Conservation (phyloP, 1,140 invertebrate species). For the Tenebrio molitor region DNA sequence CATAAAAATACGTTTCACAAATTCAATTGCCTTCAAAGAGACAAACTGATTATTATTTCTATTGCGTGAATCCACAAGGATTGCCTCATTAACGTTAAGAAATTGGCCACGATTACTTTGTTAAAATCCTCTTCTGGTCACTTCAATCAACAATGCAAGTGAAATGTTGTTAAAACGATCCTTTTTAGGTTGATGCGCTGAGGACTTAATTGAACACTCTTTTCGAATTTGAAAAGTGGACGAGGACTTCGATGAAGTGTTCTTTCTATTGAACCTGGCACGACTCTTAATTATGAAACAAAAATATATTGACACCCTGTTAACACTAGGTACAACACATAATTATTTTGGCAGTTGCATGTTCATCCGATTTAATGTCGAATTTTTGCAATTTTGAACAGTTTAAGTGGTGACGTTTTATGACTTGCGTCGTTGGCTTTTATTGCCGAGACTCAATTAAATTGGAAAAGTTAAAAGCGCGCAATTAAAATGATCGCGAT, state of each 20-base stretch:
- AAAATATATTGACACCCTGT: slow-evolving; percentile 35
- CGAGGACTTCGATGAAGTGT: not conserved
- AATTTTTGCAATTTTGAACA: not conserved
- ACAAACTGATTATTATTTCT: no score
- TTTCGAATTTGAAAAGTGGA: slow-evolving; percentile 4
- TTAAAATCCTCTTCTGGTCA: no score
- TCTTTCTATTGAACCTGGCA: not conserved
- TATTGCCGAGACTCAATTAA: slow-evolving; percentile 13
- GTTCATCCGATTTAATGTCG: slow-evolving; percentile 17
- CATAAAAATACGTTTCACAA: no score
- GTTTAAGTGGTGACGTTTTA: slow-evolving; percentile 13
- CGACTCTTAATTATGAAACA: not conserved
- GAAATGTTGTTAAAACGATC: slow-evolving; percentile 25
- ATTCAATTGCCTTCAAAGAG: no score
- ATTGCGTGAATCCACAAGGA: no score
- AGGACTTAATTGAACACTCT: slow-evolving; percentile 19
- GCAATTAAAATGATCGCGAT: not conserved
- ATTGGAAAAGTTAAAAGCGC: not conserved
- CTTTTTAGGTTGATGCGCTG: not conserved
- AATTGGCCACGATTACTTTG: no score
- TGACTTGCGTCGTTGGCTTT: slow-evolving; percentile 6
- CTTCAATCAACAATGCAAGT: slow-evolving; percentile 11
- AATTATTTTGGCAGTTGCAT: slow-evolving; percentile 31
- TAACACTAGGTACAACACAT: slow-evolving; percentile 7
- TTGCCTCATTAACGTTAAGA: no score